Evolutionary conservation across 2,888 invertebrate species (phyloP).

Genomic region (Spisula solida): DNA sequence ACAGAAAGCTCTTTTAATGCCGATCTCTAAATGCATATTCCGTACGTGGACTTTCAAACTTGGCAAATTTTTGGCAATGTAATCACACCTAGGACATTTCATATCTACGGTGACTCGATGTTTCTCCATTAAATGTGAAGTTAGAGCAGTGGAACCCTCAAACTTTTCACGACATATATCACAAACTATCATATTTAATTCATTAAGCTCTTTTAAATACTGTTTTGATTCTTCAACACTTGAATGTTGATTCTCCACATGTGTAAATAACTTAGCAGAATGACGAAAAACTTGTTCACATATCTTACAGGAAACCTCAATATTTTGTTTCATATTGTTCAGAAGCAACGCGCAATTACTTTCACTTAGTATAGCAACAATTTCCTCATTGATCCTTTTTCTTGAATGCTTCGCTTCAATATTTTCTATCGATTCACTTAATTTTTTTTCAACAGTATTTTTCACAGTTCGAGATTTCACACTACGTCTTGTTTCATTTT

Average conservation of each 20-base stretch:
- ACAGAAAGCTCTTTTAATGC: constrained; percentile 65
- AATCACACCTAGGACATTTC: constrained; percentile 73
- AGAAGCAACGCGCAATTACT: constrained; percentile 1
- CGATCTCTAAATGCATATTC: constrained; percentile 69
- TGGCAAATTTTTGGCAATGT: constrained; percentile 70
- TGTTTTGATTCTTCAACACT: constrained; percentile 58
- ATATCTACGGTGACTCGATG: constrained; percentile 59
- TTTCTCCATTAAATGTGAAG: constrained; percentile 70
- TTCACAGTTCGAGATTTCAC: background rate
- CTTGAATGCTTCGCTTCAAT: constrained; percentile 7
- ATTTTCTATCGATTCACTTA: constrained; percentile 2
- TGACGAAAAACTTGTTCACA: constrained; percentile 76
- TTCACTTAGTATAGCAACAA: constrained; percentile 40
- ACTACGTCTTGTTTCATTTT: constrained; percentile 30
- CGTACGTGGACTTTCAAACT: constrained; percentile 75
- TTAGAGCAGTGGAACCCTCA: constrained; percentile 64
- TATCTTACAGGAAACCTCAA: constrained; percentile 72
- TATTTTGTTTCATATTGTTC: constrained; percentile 30
- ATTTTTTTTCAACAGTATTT: background rate
- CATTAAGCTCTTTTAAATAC: constrained; percentile 74
- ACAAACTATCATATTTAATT: constrained; percentile 69
- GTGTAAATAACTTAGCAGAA: constrained; percentile 71
- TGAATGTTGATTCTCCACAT: constrained; percentile 74
- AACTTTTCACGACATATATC: constrained; percentile 67
- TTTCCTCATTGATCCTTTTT: constrained; percentile 33